Base-by-base conservation (phyloP, 30 jellyfish, hydroid and myxozoan genomes). In the Clytia hemisphaerica region DNA sequence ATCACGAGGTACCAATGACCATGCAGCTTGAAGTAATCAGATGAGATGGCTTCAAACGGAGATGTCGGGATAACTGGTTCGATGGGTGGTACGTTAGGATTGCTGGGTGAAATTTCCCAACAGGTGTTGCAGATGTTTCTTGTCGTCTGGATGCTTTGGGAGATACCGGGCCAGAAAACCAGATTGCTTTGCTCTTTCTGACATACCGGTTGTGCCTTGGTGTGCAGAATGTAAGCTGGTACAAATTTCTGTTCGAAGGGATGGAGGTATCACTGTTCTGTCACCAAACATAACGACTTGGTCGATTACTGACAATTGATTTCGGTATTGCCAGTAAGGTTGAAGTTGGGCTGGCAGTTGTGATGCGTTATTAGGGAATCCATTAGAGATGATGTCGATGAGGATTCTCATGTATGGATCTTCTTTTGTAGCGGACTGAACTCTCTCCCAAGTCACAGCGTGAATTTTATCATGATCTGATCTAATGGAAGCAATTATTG, bases 81-180 rank as follows among this genome's bases (percentile, higher is more conserved):
- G 54, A 21, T 21, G 19, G 67, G 67, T 53, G 67, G 1, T 15
- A 53, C 16, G 67, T 24, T 0, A 10, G 67, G 35, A 7, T 31
- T 61, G 73, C 21, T 22, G 25, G 62, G 73, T 16, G 73, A 12
- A 10, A 7, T 25, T 10, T 62, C 16, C 18, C 25, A 14, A 14
- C 73, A 51, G 66, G 31, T 51, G 31, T 12, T 16, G 66, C 21
- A 51, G 16, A 12, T 51, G 31, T 16, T 1, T 0, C 21, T 0
- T 18, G 18, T 19, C 25, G 61, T 15, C 19, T 25, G 61, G 14
- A 59, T 31, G 21, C 64, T 62, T 9, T 19, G n/a, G 25, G 63
- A 7, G 61, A 18, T 59, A 7, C 72, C 61, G 6, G 72, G 72
- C 72, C 72, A 59, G 61, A 59, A 59, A 61, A 59, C n/a, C 72